Evolutionary conservation across 1,140 invertebrate genomes (phyloP), one percentile per base, ranked within the genome.

Genomic region (Sarcophaga peregrina): DNA sequence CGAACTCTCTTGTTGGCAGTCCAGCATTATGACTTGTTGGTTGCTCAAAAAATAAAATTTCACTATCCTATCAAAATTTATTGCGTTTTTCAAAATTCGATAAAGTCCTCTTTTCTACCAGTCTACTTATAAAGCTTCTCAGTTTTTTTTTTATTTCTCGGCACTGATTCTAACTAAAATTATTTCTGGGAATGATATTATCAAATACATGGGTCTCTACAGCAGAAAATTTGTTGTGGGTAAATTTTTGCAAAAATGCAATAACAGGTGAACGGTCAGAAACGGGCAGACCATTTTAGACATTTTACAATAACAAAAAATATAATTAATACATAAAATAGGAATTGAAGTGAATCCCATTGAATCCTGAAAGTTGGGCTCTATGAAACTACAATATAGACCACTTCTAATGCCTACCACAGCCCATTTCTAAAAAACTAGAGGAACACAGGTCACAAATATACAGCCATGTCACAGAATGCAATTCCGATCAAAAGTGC

Each of bases 161-260:
- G 48, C 48, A 6, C 48, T 50, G 48, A 50, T 50, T 50, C 10
- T 50, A 8, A 50, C 48, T 50, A 50, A 50, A 50, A 50, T 10
- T 50, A 50, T 50, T 8, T 50, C 10, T 50, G 48, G 48, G 48
- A 50, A 50, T 50, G 48, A 50, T 50, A 50, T 50, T 50, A 50
- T 50, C 10, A 50, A 50, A 50, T 50, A 50, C 48, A 50, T 50
- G 48, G 6, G 48, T 10, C 48, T 50, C 48, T 50, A 50, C 48
- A 50, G 10, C 10, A 50, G 10, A 15, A 54, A 9, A 54, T 54
- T 54, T 15, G 9, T 54, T 54, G 52, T 15, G 52, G 10, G 10
- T 54, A 54, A n/a, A n/a, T n/a, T n/a, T n/a, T n/a, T n/a, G n/a
- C n/a, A 54, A 54, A 54, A 54, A 54, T 54, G 52, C 52, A 54